Conservation (phyloP, 92 coral and sea anemone species). For the Paramuricea clavata region DNA sequence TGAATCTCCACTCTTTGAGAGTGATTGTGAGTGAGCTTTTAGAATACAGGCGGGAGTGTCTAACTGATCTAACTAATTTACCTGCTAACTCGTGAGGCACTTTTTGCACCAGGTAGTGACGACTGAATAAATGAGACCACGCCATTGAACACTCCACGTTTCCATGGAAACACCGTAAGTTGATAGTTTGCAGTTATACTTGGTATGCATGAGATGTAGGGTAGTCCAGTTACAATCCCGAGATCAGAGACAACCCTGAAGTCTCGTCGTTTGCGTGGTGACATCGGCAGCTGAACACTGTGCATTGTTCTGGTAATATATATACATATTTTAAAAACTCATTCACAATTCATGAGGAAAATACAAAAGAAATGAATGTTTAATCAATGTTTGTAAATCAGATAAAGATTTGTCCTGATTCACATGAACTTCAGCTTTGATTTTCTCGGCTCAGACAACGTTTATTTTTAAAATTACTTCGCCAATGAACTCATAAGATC, state of each 20-base stretch:
- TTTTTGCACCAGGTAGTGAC: conserved; percentile 38
- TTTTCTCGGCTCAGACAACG: no score
- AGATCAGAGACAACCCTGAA: conserved; percentile 94
- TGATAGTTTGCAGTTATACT: conserved; percentile 86
- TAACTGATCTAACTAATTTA: no score
- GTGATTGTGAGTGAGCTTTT: no score
- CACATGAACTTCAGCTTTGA: no score
- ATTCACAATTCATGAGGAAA: no score
- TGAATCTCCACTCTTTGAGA: no score
- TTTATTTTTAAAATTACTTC: no score
- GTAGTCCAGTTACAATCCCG: conserved; percentile 81
- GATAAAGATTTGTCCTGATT: background rate
- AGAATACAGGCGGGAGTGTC: background rate
- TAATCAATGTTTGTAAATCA: no score
- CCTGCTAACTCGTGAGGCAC: conserved; percentile 60
- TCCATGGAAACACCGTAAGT: conserved; percentile 96
- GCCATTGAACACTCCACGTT: conserved; percentile 89
- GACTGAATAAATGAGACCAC: conserved; percentile 82
- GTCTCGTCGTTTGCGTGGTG: conserved; percentile 80
- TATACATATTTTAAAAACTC: no score
- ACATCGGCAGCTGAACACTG: conserved; percentile 83
- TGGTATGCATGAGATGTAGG: conserved; percentile 81
- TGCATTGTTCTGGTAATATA: conserved; percentile 69
- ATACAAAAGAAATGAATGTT: no score
- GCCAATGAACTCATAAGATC: no score